A percentile compares a stretch with the other conserved stretches of the same genome.
Conservation (phyloP, 2,888 invertebrate species). For the Microplitis manilae region DNA sequence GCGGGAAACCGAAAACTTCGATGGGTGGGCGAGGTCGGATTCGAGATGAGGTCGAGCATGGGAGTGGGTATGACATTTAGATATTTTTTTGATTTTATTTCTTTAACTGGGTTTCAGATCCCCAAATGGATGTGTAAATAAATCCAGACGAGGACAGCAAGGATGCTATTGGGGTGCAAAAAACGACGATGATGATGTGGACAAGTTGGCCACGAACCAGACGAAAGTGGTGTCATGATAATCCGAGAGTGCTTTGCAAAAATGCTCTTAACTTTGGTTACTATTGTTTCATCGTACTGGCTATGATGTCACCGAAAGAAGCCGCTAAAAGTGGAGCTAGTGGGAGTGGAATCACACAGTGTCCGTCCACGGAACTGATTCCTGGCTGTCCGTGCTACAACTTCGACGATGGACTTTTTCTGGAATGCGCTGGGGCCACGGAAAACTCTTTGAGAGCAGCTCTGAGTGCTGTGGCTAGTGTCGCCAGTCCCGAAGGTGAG, state of each 20-base stretch:
- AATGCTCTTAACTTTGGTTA: conserved; percentile 56
- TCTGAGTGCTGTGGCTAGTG: conserved; percentile 75
- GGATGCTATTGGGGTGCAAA: conserved; percentile 58
- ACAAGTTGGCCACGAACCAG: conserved; percentile 67
- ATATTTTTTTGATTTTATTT: not conserved
- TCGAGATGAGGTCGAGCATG: too few relatives aligned
- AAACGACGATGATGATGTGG: conserved; percentile 67
- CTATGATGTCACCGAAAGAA: conserved; percentile 63
- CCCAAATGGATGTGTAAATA: not conserved
- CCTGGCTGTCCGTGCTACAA: conserved; percentile 93
- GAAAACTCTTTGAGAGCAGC: conserved; percentile 82
- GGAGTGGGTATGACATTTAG: too few relatives aligned
- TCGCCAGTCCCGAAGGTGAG: conserved; percentile 76
- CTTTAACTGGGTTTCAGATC: not conserved
- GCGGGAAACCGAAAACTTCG: too few relatives aligned
- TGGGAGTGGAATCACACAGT: conserved; percentile 70
- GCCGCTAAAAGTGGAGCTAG: conserved; percentile 55
- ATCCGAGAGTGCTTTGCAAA: conserved; percentile 51
- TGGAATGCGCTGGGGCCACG: conserved; percentile 90
- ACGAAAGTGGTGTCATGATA: conserved; percentile 63
- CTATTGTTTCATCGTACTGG: conserved; percentile 57
- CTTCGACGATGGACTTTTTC: conserved; percentile 91
- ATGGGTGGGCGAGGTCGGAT: too few relatives aligned
- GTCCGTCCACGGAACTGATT: conserved; percentile 83
- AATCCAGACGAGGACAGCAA: conserved; percentile 36